These are phyloP conservation scores for Meloidogyne floridensis DNA, from an alignment of 1,140 invertebrate genomes.

Conservation along the genomic window DNA sequence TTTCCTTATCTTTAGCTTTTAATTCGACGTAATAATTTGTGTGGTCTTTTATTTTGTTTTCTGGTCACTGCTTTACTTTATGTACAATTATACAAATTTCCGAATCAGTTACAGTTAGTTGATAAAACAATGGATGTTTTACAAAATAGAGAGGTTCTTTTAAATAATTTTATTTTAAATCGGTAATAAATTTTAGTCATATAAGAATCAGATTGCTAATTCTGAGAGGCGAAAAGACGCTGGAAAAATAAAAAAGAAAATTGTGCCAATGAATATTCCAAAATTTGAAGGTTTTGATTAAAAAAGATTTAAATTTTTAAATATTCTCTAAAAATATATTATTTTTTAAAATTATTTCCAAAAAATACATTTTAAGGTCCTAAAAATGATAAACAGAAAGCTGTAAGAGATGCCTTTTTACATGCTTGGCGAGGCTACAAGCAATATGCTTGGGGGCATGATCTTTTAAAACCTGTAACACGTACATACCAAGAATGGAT, in stretches of 20 bases:
- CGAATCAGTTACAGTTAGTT: conserved; percentile 13
- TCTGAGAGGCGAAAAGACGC: neutral
- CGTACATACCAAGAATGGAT: conserved; percentile 84
- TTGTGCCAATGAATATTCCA: conserved; percentile 20
- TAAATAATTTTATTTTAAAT: neutral
- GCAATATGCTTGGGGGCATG: conserved; percentile 88
- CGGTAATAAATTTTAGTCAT: neutral
- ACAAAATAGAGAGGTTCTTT: neutral
- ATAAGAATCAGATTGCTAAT: neutral
- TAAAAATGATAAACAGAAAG: conserved; percentile 77
- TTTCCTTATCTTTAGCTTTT: conserved; percentile 11
- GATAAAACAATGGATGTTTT: neutral
- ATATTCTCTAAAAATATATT: neutral
- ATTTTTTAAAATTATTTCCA: neutral
- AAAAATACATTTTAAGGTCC: conserved; percentile 70
- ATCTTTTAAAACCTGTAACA: conserved; percentile 85
- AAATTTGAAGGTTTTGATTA: conserved; percentile 20
- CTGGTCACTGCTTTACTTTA: conserved; percentile 26
- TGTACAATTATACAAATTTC: conserved; percentile 32
- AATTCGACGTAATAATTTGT: conserved; percentile 11
- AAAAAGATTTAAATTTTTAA: neutral
- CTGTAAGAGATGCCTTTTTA: conserved; percentile 81
- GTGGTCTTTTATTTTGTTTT: conserved; percentile 6
- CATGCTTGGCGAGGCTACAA: conserved; percentile 90
- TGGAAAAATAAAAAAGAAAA: conserved; percentile 7